Evolutionary conservation across 1,140 invertebrate species (phyloP).

Genomic region (Apocrypta bakeri): DNA sequence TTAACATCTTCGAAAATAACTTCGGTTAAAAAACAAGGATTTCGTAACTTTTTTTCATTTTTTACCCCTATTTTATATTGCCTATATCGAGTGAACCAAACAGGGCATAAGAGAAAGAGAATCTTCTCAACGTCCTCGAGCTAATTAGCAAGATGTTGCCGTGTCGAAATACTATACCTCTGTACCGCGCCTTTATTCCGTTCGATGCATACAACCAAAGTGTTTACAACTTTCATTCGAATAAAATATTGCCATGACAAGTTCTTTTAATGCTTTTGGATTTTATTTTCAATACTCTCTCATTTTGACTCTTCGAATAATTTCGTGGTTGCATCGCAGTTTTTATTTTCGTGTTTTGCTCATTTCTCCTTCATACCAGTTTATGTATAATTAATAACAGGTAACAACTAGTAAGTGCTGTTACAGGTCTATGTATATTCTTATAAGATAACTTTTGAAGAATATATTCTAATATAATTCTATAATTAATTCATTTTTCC

Average conservation of each 20-base stretch:
- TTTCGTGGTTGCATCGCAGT: too few species aligned
- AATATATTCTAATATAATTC: too few species aligned
- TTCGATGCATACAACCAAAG: slow-evolving; percentile 12
- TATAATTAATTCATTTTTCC: too few species aligned
- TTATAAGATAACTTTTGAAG: too few species aligned
- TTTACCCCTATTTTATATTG: slow-evolving; percentile 32
- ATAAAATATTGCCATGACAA: slow-evolving; percentile 23
- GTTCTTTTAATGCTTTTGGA: slow-evolving; percentile 14
- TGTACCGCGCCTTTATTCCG: slow-evolving; percentile 18
- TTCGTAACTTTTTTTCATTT: slow-evolving; percentile 34
- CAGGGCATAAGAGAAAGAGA: neutral
- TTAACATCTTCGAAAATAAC: slow-evolving; percentile 6
- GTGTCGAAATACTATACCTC: neutral
- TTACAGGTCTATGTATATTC: too few species aligned
- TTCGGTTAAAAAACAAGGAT: slow-evolving; percentile 15
- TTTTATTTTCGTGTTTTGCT: too few species aligned
- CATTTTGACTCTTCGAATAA: too few species aligned
- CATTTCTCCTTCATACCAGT: too few species aligned
- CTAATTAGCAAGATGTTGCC: slow-evolving; percentile 44
- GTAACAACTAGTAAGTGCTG: too few species aligned
- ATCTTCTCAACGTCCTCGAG: slow-evolving; percentile 5
- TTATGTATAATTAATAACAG: too few species aligned
- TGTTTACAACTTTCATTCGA: slow-evolving; percentile 43
- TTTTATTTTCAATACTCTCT: neutral
- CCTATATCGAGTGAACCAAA: slow-evolving; percentile 27